A percentile compares a stretch with the other conserved stretches of the same genome.
These are phyloP conservation scores for Subacronicta megacephala DNA, from an alignment of 2,888 invertebrate genomes.

Conservation along the genomic window DNA sequence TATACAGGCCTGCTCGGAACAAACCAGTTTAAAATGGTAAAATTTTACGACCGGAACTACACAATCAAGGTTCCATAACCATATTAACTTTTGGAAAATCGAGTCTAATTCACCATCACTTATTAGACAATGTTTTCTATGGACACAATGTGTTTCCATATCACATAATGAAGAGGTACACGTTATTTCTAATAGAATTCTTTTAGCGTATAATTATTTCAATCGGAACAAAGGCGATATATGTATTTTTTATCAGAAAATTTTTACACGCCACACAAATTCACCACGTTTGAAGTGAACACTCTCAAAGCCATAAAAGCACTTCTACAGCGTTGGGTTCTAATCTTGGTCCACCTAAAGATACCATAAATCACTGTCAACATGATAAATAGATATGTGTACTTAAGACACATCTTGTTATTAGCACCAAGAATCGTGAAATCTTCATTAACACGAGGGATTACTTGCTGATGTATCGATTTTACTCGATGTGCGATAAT, in stretches of 20 bases:
- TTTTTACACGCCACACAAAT: neutral
- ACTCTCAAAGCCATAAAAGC: conserved; percentile 3
- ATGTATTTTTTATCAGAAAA: neutral
- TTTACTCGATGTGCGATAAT: neutral
- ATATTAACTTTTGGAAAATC: too few relatives aligned
- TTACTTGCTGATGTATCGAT: neutral
- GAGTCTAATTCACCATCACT: too few relatives aligned
- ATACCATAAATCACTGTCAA: conserved; percentile 48
- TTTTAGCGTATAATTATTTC: neutral
- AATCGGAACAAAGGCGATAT: neutral
- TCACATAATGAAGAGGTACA: too few relatives aligned
- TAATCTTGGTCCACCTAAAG: conserved; percentile 28
- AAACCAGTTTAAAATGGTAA: conserved; percentile 13
- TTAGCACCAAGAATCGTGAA: conserved; percentile 17
- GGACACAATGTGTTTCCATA: too few relatives aligned
- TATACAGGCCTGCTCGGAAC: conserved; percentile 17
- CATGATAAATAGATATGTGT: conserved; percentile 42
- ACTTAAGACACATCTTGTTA: conserved; percentile 38
- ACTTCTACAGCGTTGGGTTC: conserved; percentile 16
- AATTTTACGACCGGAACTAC: neutral
- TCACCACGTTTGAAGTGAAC: neutral
- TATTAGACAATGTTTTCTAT: too few relatives aligned
- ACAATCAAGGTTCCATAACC: conserved; percentile 15
- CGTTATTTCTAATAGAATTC: neutral
- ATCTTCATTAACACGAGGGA: conserved; percentile 17